Conservation (phyloP, 2,888 invertebrate genomes). For the Drosophila sordidula region DNA sequence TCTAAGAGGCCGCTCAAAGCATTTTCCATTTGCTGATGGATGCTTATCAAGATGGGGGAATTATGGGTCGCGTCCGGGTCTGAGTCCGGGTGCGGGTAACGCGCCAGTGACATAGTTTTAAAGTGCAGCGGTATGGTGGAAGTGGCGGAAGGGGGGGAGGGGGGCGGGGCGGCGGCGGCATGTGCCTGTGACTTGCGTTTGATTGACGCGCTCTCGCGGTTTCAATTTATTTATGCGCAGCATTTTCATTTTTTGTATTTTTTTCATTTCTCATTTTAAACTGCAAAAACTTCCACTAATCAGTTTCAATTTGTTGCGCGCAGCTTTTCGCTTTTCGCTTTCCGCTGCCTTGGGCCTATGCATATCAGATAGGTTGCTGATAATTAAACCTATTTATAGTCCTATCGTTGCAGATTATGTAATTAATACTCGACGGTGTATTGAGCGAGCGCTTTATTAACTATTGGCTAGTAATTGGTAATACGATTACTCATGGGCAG, state of each 20-base stretch:
- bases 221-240: slow-evolving; percentile 62
- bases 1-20: slow-evolving; percentile 10
- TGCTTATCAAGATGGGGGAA: slow-evolving; percentile 49
- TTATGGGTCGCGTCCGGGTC: slow-evolving; percentile 55
- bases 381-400: slow-evolving; percentile 39
- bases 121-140: neutral
- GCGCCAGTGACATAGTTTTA: slow-evolving; percentile 71
- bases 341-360: slow-evolving; percentile 2
- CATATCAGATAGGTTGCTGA: slow-evolving; percentile 25
- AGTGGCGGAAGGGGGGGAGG: neutral
- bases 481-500: slow-evolving; percentile 35
- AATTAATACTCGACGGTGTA: slow-evolving; percentile 47
- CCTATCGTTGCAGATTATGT: slow-evolving; percentile 38
- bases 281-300: slow-evolving; percentile 34
- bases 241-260: slow-evolving; percentile 46
- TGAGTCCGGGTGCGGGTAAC: slow-evolving; percentile 28
- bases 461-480: slow-evolving; percentile 43
- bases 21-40: slow-evolving; percentile 39
- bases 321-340: slow-evolving; percentile 5
- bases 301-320: slow-evolving; percentile 48
- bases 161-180: too few species aligned
- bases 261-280: slow-evolving; percentile 1
- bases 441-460: slow-evolving; percentile 12
- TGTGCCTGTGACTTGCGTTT: slow-evolving; percentile 20
- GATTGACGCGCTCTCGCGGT: slow-evolving; percentile 59